phyloP scores from a whole-genome alignment of 2,888 invertebrate species.

The Tipula vernalis region DNA sequence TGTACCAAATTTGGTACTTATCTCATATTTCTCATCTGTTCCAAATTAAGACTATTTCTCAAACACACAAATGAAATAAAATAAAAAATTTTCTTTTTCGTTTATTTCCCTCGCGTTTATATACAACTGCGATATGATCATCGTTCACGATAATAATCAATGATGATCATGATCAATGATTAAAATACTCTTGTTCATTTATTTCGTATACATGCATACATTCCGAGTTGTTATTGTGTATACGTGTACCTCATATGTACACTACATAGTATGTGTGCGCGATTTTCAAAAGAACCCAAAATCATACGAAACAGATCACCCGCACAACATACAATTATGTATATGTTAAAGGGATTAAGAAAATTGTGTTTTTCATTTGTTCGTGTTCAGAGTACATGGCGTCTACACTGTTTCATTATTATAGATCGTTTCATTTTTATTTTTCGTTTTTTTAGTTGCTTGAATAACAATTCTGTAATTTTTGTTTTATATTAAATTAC shows the following conservation, averaged over 20 bases:
- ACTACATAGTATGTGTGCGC: not conserved
- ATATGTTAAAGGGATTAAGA: not conserved
- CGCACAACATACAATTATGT: not conserved
- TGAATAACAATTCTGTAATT: not conserved
- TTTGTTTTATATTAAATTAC: not conserved
- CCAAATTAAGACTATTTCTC: constrained; percentile 47
- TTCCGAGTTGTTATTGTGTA: not conserved
- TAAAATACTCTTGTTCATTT: not conserved
- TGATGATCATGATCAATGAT: not conserved
- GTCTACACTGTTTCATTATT: not conserved
- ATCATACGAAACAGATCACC: not conserved
- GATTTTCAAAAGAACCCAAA: not conserved
- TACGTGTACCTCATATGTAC: not conserved
- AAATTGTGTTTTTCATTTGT: not conserved
- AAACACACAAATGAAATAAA: not conserved
- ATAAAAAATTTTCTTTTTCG: not conserved
- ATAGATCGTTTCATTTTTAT: not conserved
- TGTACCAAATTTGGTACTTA: constrained; percentile 48
- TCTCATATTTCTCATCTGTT: constrained; percentile 50
- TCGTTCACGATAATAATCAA: not conserved
- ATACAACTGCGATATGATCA: not conserved
- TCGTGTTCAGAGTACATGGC: not conserved
- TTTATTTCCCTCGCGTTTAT: not conserved
- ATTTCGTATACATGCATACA: no score
- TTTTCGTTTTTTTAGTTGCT: not conserved